These are phyloP conservation scores for Chaunax sp. DNA, from an alignment of 2,797 vertebrate species.

Conservation along the genomic window DNA sequence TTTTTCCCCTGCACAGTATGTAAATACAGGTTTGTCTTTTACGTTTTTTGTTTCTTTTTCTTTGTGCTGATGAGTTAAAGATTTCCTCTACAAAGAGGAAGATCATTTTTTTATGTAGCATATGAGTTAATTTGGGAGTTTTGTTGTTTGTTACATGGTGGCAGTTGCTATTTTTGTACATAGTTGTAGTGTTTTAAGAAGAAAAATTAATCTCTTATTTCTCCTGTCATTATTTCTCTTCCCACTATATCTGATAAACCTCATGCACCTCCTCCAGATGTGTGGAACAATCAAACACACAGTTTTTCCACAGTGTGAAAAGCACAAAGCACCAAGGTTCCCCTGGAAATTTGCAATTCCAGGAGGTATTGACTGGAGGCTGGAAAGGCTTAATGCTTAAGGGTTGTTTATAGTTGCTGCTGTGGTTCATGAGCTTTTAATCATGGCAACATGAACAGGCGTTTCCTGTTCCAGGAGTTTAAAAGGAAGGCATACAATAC, in stretches of 20 bases:
- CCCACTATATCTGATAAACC: slow-evolving; percentile 2
- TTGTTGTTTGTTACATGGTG: slow-evolving; percentile 64
- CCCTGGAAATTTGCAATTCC: not conserved
- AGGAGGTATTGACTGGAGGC: slow-evolving; percentile 1
- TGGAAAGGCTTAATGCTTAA: not conserved
- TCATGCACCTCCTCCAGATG: slow-evolving; percentile 22
- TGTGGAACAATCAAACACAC: slow-evolving; percentile 24
- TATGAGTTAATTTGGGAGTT: slow-evolving; percentile 37
- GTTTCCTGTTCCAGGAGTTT: slow-evolving; percentile 6
- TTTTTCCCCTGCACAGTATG: slow-evolving; percentile 57
- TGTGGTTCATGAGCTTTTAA: slow-evolving; percentile 29
- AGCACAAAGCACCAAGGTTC: slow-evolving; percentile 49
- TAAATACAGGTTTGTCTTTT: slow-evolving; percentile 64
- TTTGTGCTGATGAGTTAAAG: slow-evolving; percentile 33
- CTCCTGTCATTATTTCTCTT: slow-evolving; percentile 37
- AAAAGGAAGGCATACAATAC: not conserved
- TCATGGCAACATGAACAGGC: slow-evolving; percentile 9
- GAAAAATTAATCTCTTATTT: slow-evolving; percentile 32
- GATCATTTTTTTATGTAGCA: slow-evolving; percentile 16
- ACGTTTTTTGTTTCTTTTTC: slow-evolving; percentile 20
- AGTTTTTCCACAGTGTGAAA: slow-evolving; percentile 36
- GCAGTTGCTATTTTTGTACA: slow-evolving; percentile 72
- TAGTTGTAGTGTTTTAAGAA: slow-evolving; percentile 64
- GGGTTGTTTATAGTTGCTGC: slow-evolving; percentile 28
- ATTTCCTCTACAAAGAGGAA: slow-evolving; percentile 26